phyloP scores from a whole-genome alignment of 2,888 invertebrate genomes.

The Aphodius sticticus region DNA sequence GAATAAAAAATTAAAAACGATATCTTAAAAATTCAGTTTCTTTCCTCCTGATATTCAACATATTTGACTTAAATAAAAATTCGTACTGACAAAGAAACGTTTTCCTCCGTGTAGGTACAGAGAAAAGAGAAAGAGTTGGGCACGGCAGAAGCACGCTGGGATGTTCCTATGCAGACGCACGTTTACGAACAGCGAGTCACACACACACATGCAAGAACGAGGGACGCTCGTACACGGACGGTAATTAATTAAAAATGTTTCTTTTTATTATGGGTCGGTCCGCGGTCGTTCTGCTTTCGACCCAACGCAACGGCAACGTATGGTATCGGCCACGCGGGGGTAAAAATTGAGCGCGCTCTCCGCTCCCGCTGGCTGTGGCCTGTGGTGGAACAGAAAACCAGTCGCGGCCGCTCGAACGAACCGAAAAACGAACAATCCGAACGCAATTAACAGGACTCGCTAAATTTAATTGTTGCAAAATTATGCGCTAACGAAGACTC shows the following conservation, averaged over 20 bases:
- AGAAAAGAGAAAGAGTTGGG: background rate
- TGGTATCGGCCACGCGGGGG: background rate
- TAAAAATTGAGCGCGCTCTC: background rate
- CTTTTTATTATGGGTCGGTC: conserved; percentile 36
- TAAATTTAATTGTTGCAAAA: conserved; percentile 37
- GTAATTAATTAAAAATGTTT: conserved; percentile 41
- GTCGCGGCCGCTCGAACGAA: conserved; percentile 5
- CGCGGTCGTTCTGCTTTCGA: conserved; percentile 14
- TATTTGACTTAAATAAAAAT: too few species aligned
- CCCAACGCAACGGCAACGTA: too few species aligned
- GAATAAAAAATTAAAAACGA: too few species aligned
- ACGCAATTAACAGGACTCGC: conserved; percentile 34
- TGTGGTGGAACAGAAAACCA: conserved; percentile 13
- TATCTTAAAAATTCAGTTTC: too few species aligned
- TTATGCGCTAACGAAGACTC: conserved; percentile 28
- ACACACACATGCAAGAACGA: background rate
- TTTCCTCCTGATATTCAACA: too few species aligned
- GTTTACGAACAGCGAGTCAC: background rate
- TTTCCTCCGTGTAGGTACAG: too few species aligned
- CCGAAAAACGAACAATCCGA: conserved; percentile 19
- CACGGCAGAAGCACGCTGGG: background rate
- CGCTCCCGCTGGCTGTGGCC: conserved; percentile 6
- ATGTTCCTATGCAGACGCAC: background rate
- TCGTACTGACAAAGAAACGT: too few species aligned
- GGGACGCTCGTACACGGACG: conserved; percentile 23